Evolutionary conservation across 2,797 vertebrate genomes (phyloP), one percentile per base, ranked within the genome.

Genomic region (Sparus aurata): DNA sequence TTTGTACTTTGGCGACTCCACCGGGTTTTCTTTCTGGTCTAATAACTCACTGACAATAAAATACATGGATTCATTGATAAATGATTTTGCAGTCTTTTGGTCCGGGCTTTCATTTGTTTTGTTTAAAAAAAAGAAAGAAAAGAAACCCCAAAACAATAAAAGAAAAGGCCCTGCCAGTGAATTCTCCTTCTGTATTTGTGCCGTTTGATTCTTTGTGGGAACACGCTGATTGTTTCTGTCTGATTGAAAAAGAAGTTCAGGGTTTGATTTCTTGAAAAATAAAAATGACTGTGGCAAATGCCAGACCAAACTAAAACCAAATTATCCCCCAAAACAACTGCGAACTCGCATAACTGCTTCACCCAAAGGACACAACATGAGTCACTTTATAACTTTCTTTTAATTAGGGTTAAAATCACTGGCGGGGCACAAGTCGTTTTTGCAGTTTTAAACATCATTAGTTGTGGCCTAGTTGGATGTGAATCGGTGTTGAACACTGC

Each of bases 31-130:
- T 72, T 77, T 69, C 69, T 64, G 69, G 77, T 79, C 85, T 17
- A 85, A 34, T 70, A 71, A 80, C 68, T 81, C 52, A 41, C 58
- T 79, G 77, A 82, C 79, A 85, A 73, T 41, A 53, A 76, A 75
- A 71, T 27, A 64, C 80, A 79, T 13, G 27, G 17, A 71, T 60
- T 68, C 55, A 80, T 59, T 82, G 77, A 84, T 78, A 78, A 75
- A 53, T 78, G 1, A 66, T 78, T 74, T 67, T 68, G 54, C 57
- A 77, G 47, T 60, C 49, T 63, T 63, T 71, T 74, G 58, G 46
- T 67, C 50, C 20, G 22, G 67, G 18, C 46, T 65, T 79, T 73
- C 41, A 58, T 80, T 63, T 38, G 13, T 65, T 77, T 84, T 46
- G 59, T 54, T 58, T 8, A n/a, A 50, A 30, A 64, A 7, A 52